Evolutionary conservation across 2,888 invertebrate genomes (phyloP).

Genomic region (Eulithis testata): DNA sequence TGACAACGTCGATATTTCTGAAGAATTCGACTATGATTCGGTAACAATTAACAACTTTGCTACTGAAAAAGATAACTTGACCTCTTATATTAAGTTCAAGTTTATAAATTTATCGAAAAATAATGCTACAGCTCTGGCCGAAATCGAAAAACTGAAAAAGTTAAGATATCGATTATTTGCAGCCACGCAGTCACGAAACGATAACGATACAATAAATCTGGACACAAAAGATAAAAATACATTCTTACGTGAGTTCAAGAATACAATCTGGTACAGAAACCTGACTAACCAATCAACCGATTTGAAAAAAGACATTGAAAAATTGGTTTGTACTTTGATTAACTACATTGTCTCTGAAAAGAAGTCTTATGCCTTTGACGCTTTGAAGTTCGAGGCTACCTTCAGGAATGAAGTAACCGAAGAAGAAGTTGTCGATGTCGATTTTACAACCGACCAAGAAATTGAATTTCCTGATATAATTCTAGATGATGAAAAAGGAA

Average conservation of each 20-base stretch:
- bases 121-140: background rate
- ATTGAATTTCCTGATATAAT: background rate
- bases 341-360: background rate
- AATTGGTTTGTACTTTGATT: background rate
- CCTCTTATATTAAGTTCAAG: background rate
- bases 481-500: conserved; percentile 1
- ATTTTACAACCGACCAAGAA: background rate
- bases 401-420: background rate
- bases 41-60: background rate
- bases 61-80: background rate
- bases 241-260: background rate
- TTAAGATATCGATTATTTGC: background rate
- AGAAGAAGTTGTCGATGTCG: background rate
- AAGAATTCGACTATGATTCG: background rate
- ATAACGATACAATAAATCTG: background rate
- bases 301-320: background rate
- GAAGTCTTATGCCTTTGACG: background rate
- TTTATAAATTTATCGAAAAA: background rate
- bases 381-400: background rate
- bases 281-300: background rate
- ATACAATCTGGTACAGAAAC: background rate
- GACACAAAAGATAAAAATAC: background rate
- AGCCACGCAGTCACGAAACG: background rate
- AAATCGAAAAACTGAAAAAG: background rate
- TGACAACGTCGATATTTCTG: background rate